phyloP scores from a whole-genome alignment of 1,140 invertebrate genomes.

The Saxidomus purpurata region DNA sequence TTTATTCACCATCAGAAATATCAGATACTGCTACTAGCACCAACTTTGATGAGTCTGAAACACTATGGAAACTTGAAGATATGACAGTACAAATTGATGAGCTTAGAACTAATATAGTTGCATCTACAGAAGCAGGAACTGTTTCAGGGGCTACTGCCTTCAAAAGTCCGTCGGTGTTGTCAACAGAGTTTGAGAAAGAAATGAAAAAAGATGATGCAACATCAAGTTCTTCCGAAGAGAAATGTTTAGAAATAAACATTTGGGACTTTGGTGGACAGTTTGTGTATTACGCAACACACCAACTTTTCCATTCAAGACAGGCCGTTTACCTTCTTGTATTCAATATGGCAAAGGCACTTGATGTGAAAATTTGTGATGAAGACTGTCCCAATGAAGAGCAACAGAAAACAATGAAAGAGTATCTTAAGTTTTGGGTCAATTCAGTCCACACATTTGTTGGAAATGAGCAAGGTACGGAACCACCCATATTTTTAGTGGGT shows the following conservation, averaged over 20 bases:
- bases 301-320: not conserved
- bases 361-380: not conserved
- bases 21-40: not conserved
- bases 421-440: not conserved
- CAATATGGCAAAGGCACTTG: not conserved
- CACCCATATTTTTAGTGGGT: not conserved
- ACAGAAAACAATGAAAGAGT: not conserved
- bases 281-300: not conserved
- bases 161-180: not conserved
- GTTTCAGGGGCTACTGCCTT: not conserved
- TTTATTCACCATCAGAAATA: not conserved
- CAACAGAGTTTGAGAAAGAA: not conserved
- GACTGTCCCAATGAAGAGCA: not conserved
- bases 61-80: not conserved
- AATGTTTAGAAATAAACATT: not conserved
- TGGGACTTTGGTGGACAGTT: slow-evolving; percentile 5
- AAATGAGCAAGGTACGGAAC: not conserved
- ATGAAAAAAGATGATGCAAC: not conserved
- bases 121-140: not conserved
- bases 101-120: not conserved
- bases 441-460: slow-evolving; percentile 1
- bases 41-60: not conserved
- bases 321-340: slow-evolving; percentile 5
- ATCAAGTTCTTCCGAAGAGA: not conserved
- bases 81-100: not conserved